A percentile compares a stretch with the other conserved stretches of the same genome.
phyloP scores from a whole-genome alignment of 2,888 invertebrate species.

The Lasioglossum pauxillum region DNA sequence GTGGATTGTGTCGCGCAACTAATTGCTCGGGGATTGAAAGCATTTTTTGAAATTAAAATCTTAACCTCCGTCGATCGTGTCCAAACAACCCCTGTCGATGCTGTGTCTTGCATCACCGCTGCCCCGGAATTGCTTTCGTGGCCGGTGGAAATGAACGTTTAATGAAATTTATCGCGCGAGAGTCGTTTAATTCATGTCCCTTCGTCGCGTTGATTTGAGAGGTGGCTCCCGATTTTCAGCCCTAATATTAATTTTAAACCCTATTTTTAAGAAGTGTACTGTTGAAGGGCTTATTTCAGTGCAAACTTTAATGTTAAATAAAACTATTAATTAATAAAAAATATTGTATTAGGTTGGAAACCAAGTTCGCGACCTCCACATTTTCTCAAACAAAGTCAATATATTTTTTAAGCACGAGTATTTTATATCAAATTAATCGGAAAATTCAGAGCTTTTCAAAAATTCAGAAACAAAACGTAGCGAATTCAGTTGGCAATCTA shows the following conservation, averaged over 20 bases:
- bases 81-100: not conserved
- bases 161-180: slow-evolving; percentile 28
- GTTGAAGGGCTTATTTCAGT: too few relatives aligned
- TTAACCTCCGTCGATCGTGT: not conserved
- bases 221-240: not conserved
- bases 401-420: too few relatives aligned
- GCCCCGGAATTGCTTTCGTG: slow-evolving; percentile 10
- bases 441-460: too few relatives aligned
- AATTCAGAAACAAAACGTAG: too few relatives aligned
- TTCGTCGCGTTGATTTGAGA: not conserved
- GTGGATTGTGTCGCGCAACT: not conserved
- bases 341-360: too few relatives aligned
- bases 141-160: slow-evolving; percentile 17
- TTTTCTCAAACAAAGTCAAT: too few relatives aligned
- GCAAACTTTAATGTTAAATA: too few relatives aligned
- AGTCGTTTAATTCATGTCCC: not conserved
- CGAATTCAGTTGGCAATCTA: too few relatives aligned
- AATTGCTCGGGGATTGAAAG: not conserved
- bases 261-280: not conserved
- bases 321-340: too few relatives aligned
- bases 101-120: not conserved
- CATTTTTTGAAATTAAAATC: slow-evolving; percentile 43
- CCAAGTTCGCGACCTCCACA: too few relatives aligned
- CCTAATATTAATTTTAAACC: not conserved
- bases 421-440: too few relatives aligned